Evolutionary conservation across 2,888 invertebrate genomes (phyloP).

Genomic region (Sepioteuthis lessoniana): DNA sequence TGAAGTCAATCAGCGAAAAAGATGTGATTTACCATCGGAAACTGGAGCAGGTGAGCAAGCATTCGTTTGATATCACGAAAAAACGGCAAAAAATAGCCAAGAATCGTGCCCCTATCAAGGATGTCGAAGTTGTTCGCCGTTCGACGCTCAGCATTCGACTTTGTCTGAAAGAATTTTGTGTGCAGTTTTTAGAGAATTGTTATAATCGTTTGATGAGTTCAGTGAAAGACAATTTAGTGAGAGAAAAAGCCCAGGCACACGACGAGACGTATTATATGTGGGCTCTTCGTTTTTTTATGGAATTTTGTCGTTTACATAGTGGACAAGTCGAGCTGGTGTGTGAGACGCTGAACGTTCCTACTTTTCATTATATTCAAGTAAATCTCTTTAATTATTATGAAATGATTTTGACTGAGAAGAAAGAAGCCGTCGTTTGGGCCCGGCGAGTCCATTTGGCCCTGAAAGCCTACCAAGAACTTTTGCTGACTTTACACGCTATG

Average conservation of each 20-base stretch:
- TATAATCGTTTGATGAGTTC: constrained; percentile 94
- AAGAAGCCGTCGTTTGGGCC: constrained; percentile 87
- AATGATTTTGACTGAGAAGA: constrained; percentile 89
- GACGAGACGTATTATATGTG: constrained; percentile 96
- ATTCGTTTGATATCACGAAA: constrained; percentile 87
- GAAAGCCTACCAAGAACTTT: constrained; percentile 85
- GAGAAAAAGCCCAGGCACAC: constrained; percentile 82
- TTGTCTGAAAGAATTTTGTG: constrained; percentile 92
- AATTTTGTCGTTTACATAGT: constrained; percentile 91
- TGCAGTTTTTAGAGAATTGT: constrained; percentile 91
- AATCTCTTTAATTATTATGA: constrained; percentile 89
- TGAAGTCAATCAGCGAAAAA: constrained; percentile 92
- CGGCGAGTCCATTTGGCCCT: constrained; percentile 87
- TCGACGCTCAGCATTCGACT: constrained; percentile 92
- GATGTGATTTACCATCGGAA: constrained; percentile 91
- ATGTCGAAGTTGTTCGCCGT: constrained; percentile 81
- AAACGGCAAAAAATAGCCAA: constrained; percentile 83
- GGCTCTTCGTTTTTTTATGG: constrained; percentile 96
- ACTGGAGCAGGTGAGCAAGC: constrained; percentile 83
- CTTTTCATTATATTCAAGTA: constrained; percentile 95
- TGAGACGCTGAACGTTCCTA: constrained; percentile 91
- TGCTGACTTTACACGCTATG: constrained; percentile 88
- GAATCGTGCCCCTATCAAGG: constrained; percentile 83
- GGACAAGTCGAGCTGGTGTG: constrained; percentile 92
- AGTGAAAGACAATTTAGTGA: constrained; percentile 80